These are phyloP conservation scores for Dasysyrphus tricinctus DNA, from an alignment of 2,888 invertebrate species.

Conservation along the genomic window DNA sequence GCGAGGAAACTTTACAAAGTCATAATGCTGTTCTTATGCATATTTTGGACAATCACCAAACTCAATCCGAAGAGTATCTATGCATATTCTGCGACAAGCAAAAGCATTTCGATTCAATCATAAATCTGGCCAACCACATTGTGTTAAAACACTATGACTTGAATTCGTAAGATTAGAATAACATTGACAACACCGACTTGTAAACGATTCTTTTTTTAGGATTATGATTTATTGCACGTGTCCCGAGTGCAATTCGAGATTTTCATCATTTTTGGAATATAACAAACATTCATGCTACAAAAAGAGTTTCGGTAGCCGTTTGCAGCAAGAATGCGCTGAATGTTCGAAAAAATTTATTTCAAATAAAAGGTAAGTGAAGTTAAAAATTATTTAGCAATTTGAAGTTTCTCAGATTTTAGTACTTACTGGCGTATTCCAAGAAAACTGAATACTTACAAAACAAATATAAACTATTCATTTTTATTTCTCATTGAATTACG, in stretches of 20 bases:
- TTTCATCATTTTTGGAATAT: conserved; percentile 79
- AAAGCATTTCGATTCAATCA: conserved; percentile 69
- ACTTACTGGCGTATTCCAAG: too few species aligned
- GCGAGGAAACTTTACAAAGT: conserved; percentile 48
- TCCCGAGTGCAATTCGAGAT: conserved; percentile 79
- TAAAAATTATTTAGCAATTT: too few species aligned
- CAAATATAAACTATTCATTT: not conserved
- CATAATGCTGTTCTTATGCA: conserved; percentile 68
- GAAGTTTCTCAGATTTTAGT: too few species aligned
- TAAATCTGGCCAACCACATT: conserved; percentile 79
- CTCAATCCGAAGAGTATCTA: conserved; percentile 62
- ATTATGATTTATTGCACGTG: conserved; percentile 78
- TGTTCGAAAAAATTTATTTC: conserved; percentile 80
- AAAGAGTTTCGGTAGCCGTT: conserved; percentile 78
- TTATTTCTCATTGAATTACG: conserved; percentile 72
- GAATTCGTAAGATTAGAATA: conserved; percentile 59
- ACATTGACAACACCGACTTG: not conserved
- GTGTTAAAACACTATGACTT: conserved; percentile 79
- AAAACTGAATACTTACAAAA: too few species aligned
- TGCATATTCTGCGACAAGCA: conserved; percentile 78
- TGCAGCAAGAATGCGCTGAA: conserved; percentile 78
- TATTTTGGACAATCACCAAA: conserved; percentile 40
- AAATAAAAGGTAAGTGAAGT: conserved; percentile 79
- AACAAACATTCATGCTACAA: conserved; percentile 82
- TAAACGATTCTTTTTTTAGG: conserved; percentile 8